phyloP scores from a whole-genome alignment of 30 jellyfish, hydroid and myxozoan species.

The Nemopilema nomurai region DNA sequence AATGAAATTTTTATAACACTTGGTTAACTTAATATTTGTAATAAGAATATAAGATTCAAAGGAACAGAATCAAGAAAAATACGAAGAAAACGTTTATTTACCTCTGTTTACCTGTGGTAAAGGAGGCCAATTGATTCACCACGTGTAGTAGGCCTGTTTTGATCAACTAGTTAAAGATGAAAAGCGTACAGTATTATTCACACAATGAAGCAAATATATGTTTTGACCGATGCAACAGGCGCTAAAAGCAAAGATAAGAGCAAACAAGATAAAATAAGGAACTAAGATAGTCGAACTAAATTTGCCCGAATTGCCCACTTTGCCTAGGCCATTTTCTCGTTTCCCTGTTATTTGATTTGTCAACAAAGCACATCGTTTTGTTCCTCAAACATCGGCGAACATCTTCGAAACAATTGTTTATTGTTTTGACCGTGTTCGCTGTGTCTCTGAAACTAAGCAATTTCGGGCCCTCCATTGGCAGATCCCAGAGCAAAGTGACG shows the following conservation, averaged over 20 bases:
- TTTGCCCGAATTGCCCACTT: slow-evolving; percentile 26
- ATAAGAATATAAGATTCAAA: no score
- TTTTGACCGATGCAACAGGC: no score
- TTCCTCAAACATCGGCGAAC: slow-evolving; percentile 4
- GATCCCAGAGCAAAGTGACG: slow-evolving; percentile 1
- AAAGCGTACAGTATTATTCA: no score
- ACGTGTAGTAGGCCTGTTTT: no score
- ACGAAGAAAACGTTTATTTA: no score
- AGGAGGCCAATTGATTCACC: no score
- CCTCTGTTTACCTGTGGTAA: no score
- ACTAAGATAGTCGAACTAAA: slow-evolving; percentile 43
- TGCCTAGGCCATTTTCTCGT: neutral
- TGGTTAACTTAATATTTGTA: no score
- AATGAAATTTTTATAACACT: no score
- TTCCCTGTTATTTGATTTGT: neutral
- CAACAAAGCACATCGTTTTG: neutral
- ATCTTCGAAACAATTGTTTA: slow-evolving; percentile 2
- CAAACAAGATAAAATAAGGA: slow-evolving; percentile 40
- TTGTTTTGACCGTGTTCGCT: neutral
- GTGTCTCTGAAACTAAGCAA: slow-evolving; percentile 2
- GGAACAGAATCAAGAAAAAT: no score
- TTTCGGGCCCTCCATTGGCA: slow-evolving; percentile 21
- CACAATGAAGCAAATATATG: no score
- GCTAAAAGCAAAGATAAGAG: neutral
- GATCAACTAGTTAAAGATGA: no score